Evolutionary conservation across 2,888 invertebrate genomes (phyloP).

Genomic region (Automeris io): DNA sequence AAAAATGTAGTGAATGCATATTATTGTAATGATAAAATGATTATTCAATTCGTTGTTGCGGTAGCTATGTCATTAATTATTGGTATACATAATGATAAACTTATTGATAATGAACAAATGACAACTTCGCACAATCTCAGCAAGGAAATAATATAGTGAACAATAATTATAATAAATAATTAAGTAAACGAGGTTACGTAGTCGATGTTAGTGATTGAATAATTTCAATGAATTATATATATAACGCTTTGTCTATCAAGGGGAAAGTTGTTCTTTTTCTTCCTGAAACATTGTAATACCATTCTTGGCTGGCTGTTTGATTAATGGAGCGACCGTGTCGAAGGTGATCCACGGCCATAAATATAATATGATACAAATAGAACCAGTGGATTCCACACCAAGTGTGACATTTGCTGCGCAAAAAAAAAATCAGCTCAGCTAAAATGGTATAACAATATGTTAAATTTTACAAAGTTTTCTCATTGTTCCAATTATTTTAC

Average conservation of each 20-base stretch:
- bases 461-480: constrained; percentile 21
- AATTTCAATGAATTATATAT: background rate
- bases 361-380: background rate
- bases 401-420: background rate
- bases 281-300: background rate
- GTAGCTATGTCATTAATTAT: constrained; percentile 63
- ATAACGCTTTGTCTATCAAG: background rate
- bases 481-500: constrained; percentile 37
- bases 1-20: constrained; percentile 18
- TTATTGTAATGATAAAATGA: constrained; percentile 25
- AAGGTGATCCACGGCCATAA: background rate
- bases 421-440: background rate
- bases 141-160: constrained; percentile 66
- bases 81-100: constrained; percentile 42
- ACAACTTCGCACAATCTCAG: constrained; percentile 72
- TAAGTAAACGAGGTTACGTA: constrained; percentile 8
- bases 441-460: background rate
- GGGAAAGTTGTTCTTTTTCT: background rate
- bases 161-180: constrained; percentile 29
- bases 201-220: constrained; percentile 7
- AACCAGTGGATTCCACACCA: background rate
- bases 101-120: constrained; percentile 45
- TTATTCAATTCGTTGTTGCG: constrained; percentile 51
- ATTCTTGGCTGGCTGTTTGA: background rate
- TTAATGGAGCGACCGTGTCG: background rate